A percentile compares a stretch with the other conserved stretches of the same genome.
These are phyloP conservation scores for Propsilocerus akamusi DNA, from an alignment of 1,140 invertebrate species.

Conservation along the genomic window DNA sequence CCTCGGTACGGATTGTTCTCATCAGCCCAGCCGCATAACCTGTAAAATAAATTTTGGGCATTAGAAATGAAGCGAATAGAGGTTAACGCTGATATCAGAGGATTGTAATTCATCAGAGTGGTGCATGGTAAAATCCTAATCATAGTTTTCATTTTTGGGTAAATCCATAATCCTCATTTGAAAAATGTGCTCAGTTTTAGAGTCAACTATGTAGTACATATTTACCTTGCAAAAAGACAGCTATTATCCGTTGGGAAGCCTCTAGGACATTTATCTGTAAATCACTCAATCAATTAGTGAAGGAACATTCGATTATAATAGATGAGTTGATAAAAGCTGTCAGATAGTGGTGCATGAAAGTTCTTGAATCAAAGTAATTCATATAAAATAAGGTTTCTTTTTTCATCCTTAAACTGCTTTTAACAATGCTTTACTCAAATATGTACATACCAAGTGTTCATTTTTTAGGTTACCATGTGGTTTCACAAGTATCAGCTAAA, in stretches of 20 bases:
- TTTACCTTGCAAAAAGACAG: not conserved
- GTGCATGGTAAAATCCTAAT: not conserved
- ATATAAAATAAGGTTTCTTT: not conserved
- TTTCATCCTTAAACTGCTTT: not conserved
- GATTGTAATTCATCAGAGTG: not conserved
- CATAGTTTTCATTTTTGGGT: not conserved
- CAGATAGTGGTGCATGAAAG: not conserved
- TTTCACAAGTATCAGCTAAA: too few species aligned
- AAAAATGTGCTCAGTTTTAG: not conserved
- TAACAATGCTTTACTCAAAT: not conserved
- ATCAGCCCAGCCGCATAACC: too few species aligned
- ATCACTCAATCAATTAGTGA: not conserved
- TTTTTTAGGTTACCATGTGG: not conserved
- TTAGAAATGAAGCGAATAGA: too few species aligned
- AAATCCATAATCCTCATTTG: not conserved
- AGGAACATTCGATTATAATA: not conserved
- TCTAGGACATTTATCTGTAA: not conserved
- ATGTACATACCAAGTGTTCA: not conserved
- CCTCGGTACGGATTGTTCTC: too few species aligned
- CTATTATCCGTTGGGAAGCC: not conserved
- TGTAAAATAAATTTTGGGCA: too few species aligned
- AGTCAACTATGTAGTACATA: not conserved
- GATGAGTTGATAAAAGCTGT: not conserved
- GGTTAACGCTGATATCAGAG: not conserved
- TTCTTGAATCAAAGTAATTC: not conserved